A percentile compares a stretch with the other conserved stretches of the same genome.
Conservation (phyloP, 2,797 vertebrate species). For the Macroramphosus scolopax region DNA sequence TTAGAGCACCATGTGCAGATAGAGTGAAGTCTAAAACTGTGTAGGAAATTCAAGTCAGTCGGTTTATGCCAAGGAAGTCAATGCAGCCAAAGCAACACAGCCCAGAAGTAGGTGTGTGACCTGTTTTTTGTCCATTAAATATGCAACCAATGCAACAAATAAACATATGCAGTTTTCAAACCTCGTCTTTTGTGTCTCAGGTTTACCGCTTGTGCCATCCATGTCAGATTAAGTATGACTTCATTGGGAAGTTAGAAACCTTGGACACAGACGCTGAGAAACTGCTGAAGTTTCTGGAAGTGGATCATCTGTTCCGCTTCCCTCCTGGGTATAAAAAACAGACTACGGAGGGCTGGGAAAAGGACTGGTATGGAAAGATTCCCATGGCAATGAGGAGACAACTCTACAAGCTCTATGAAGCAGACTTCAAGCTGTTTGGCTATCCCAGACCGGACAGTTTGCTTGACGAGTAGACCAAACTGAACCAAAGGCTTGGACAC, state of each 20-base stretch:
- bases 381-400: slow-evolving; percentile 83
- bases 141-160: too few species aligned
- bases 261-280: slow-evolving; percentile 88
- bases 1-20: too few species aligned
- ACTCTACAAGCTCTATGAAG: slow-evolving; percentile 90
- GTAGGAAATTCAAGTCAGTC: too few species aligned
- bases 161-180: slow-evolving; percentile 2
- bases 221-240: slow-evolving; percentile 96
- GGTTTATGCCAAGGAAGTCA: too few species aligned
- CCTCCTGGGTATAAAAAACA: slow-evolving; percentile 87
- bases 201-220: slow-evolving; percentile 90
- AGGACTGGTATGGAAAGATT: slow-evolving; percentile 89
- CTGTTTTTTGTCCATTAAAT: too few species aligned
- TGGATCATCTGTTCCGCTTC: slow-evolving; percentile 86
- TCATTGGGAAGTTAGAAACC: slow-evolving; percentile 91
- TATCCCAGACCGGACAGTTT: slow-evolving; percentile 87
- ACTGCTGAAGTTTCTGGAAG: slow-evolving; percentile 85
- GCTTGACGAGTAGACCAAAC: slow-evolving; percentile 41
- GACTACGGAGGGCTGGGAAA: slow-evolving; percentile 91
- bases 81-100: too few species aligned
- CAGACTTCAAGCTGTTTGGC: slow-evolving; percentile 93
- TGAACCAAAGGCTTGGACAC: slow-evolving; percentile 28
- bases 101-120: too few species aligned
- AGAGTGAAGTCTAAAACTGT: too few species aligned
- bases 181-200: slow-evolving; percentile 35